Conservation (phyloP, 1,140 invertebrate genomes). For the Maniola jurtina region DNA sequence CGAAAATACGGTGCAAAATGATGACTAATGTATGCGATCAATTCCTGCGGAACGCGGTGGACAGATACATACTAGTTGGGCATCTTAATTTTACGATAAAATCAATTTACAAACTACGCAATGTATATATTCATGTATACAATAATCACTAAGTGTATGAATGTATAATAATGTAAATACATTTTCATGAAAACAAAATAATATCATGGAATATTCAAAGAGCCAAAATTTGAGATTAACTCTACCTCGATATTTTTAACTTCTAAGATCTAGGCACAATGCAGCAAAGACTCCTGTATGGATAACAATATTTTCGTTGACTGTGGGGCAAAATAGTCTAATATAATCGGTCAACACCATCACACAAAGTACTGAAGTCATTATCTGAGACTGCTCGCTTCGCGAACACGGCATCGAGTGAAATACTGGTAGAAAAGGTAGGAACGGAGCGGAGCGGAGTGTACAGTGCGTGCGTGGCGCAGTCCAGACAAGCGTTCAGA, state of each 20-base stretch:
- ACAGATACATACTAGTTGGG: constrained; percentile 67
- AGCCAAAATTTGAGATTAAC: constrained; percentile 79
- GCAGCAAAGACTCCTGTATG: constrained; percentile 79
- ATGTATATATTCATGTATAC: constrained; percentile 79
- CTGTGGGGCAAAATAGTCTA: constrained; percentile 66
- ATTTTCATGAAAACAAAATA: constrained; percentile 78
- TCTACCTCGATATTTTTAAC: constrained; percentile 78
- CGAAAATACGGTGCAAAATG: constrained; percentile 26
- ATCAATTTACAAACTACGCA: constrained; percentile 76
- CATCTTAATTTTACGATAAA: constrained; percentile 73
- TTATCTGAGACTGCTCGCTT: constrained; percentile 45
- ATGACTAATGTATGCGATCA: constrained; percentile 41
- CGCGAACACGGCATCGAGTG: constrained; percentile 19
- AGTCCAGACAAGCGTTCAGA: constrained; percentile 52
- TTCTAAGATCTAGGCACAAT: constrained; percentile 80
- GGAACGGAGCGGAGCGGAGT: constrained; percentile 19
- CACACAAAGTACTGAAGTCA: constrained; percentile 51
- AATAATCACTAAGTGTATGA: constrained; percentile 76
- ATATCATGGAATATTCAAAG: constrained; percentile 79
- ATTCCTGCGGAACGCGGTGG: constrained; percentile 55
- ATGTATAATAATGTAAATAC: constrained; percentile 78
- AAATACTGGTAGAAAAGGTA: constrained; percentile 23
- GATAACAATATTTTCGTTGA: constrained; percentile 79
- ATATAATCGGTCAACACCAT: constrained; percentile 58
- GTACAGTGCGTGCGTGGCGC: constrained; percentile 24